phyloP scores from a whole-genome alignment of 2,888 invertebrate species.

The Microchrysa polita region DNA sequence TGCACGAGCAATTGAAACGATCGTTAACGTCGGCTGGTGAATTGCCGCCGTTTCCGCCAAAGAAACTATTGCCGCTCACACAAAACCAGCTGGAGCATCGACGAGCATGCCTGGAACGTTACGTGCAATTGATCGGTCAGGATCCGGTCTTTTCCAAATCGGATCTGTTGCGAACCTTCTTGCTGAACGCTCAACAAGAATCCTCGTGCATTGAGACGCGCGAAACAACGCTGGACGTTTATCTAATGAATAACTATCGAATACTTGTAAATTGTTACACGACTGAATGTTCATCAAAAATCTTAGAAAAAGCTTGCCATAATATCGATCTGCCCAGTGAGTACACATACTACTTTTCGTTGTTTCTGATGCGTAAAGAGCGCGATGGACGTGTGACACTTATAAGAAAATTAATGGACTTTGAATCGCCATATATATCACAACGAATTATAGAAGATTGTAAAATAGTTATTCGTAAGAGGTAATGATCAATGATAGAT shows the following conservation, averaged over 20 bases:
- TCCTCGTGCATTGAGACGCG: slow-evolving; percentile 79
- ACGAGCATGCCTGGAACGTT: slow-evolving; percentile 86
- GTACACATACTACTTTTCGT: slow-evolving; percentile 86
- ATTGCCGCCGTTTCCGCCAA: slow-evolving; percentile 90
- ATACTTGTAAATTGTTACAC: slow-evolving; percentile 82
- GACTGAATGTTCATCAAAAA: slow-evolving; percentile 83
- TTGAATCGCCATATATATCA: slow-evolving; percentile 96
- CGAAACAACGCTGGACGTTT: slow-evolving; percentile 81
- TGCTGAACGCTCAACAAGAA: slow-evolving; percentile 92
- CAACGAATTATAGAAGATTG: slow-evolving; percentile 81
- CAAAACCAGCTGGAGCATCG: slow-evolving; percentile 87
- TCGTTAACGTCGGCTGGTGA: slow-evolving; percentile 70
- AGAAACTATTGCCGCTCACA: slow-evolving; percentile 86
- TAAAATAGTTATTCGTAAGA: slow-evolving; percentile 87
- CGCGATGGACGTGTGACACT: slow-evolving; percentile 76
- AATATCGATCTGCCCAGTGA: slow-evolving; percentile 83
- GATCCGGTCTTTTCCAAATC: slow-evolving; percentile 81
- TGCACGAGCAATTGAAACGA: slow-evolving; percentile 89
- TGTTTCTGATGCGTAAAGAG: slow-evolving; percentile 85
- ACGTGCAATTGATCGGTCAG: slow-evolving; percentile 93
- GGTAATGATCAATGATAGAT: slow-evolving; percentile 66
- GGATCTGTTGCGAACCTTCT: slow-evolving; percentile 84
- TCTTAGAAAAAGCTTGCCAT: slow-evolving; percentile 83
- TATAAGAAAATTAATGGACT: slow-evolving; percentile 91
- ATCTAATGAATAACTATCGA: slow-evolving; percentile 86